These are phyloP conservation scores for Pachyrhynchus sulphureomaculatus DNA, from an alignment of 1,140 invertebrate species.

Conservation along the genomic window DNA sequence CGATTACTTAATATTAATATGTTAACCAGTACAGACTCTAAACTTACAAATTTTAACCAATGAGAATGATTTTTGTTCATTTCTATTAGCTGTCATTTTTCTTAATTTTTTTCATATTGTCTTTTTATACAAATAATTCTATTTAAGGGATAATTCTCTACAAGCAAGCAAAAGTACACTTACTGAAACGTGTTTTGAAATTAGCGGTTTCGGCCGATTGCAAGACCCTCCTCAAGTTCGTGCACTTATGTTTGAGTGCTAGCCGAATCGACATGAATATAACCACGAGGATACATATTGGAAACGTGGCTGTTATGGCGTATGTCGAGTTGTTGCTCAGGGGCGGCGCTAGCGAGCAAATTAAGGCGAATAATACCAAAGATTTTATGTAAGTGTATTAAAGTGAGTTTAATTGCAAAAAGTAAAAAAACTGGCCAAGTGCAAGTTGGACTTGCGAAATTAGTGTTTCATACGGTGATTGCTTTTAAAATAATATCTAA, in stretches of 20 bases:
- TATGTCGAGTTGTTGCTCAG: conserved; percentile 64
- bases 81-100: too few relatives aligned
- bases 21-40: too few relatives aligned
- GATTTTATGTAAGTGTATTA: conserved; percentile 58
- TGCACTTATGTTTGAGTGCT: conserved; percentile 59
- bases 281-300: conserved; percentile 65
- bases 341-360: conserved; percentile 40
- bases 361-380: conserved; percentile 52
- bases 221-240: conserved; percentile 65
- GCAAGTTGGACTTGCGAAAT: too few relatives aligned
- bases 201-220: conserved; percentile 71
- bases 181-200: conserved; percentile 71
- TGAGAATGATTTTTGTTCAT: too few relatives aligned
- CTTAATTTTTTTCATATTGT: too few relatives aligned
- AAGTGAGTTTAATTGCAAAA: neutral
- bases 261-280: conserved; percentile 60
- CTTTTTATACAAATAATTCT: too few relatives aligned
- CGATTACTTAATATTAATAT: too few relatives aligned
- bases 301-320: conserved; percentile 68
- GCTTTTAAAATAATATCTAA: too few relatives aligned
- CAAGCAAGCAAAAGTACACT: conserved; percentile 67
- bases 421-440: too few relatives aligned
- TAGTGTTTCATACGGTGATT: too few relatives aligned
- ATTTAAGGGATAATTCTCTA: conserved; percentile 71
- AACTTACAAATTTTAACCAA: too few relatives aligned